These are phyloP conservation scores for Macrochelys suwanniensis DNA, from an alignment of 2,797 vertebrate genomes.

Conservation along the genomic window DNA sequence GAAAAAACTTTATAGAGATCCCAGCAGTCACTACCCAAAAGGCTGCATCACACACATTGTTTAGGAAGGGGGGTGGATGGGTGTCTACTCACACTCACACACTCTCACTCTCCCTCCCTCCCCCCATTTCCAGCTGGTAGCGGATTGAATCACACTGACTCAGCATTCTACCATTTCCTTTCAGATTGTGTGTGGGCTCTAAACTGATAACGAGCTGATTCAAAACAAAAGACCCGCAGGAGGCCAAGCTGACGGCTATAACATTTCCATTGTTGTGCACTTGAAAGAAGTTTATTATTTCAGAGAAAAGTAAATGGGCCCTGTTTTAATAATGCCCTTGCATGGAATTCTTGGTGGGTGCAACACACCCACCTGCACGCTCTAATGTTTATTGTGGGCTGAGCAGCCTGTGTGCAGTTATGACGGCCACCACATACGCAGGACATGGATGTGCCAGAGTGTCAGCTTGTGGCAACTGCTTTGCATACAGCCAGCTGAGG, in stretches of 20 bases:
- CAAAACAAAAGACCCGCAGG: constrained; percentile 25
- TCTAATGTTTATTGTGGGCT: background rate
- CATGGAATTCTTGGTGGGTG: background rate
- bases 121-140: background rate
- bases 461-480: background rate
- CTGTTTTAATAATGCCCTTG: background rate
- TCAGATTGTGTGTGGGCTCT: background rate
- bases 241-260: background rate
- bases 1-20: background rate
- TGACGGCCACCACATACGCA: background rate
- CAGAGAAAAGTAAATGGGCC: background rate
- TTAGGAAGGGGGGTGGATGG: background rate
- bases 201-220: background rate
- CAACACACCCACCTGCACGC: background rate
- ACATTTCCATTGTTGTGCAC: background rate
- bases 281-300: background rate
- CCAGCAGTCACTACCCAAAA: background rate
- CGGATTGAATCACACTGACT: background rate
- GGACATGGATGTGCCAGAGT: background rate
- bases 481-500: background rate
- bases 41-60: background rate
- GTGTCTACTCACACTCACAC: background rate
- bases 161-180: background rate
- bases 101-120: background rate
- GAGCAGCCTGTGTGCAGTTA: background rate